Conservation (phyloP, 2,888 invertebrate species). For the Caenorhabditis sulstoni region DNA sequence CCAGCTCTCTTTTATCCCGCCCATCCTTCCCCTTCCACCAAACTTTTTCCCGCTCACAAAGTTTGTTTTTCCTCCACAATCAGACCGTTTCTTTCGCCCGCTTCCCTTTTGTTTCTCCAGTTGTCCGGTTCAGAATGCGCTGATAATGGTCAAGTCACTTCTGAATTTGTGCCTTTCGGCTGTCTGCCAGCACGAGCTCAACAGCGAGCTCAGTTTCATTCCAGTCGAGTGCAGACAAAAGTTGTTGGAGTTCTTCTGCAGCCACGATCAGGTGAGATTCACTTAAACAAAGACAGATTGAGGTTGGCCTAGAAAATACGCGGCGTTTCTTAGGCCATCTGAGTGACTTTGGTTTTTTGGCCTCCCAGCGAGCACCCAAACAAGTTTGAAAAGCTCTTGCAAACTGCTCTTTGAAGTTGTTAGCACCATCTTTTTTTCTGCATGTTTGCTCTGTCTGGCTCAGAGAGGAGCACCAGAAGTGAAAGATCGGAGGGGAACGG, state of each 20-base stretch:
- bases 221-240: slow-evolving; percentile 76
- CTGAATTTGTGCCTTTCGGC: slow-evolving; percentile 74
- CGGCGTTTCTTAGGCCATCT: no score
- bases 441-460: slow-evolving; percentile 9
- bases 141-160: slow-evolving; percentile 71
- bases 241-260: slow-evolving; percentile 76
- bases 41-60: slow-evolving; percentile 37
- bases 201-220: slow-evolving; percentile 70
- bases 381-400: neutral
- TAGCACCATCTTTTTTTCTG: neutral
- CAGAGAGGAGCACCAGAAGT: neutral
- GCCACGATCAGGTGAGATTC: slow-evolving; percentile 77
- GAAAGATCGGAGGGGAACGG: neutral
- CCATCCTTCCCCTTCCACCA: neutral
- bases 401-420: neutral
- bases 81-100: neutral
- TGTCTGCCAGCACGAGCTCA: slow-evolving; percentile 71
- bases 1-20: slow-evolving; percentile 26
- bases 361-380: neutral
- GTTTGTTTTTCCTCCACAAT: slow-evolving; percentile 29
- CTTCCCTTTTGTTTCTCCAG: slow-evolving; percentile 6
- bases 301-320: no score
- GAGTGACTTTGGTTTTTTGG: neutral
- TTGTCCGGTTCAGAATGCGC: slow-evolving; percentile 1
- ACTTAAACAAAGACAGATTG: no score